Evolutionary conservation across 2,113 vertebrate species (phyloP).

Genomic region (Choloepus hoffmanni): DNA sequence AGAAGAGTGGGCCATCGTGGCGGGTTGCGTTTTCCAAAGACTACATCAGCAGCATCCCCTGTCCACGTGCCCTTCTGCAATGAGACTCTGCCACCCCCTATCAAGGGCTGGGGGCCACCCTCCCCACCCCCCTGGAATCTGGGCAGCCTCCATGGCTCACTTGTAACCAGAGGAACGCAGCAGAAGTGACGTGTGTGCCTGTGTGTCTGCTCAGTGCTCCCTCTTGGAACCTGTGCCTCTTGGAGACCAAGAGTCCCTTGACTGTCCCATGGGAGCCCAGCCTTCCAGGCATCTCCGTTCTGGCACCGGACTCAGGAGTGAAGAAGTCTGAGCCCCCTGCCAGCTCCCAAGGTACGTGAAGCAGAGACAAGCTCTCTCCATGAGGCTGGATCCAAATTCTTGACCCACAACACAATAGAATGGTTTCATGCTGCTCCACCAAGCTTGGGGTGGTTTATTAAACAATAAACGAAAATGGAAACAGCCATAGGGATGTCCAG

Average conservation of each 20-base stretch:
- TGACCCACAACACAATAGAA: background rate
- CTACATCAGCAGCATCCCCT: rapidly evolving
- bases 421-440: background rate
- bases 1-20: background rate
- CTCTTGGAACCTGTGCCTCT: background rate
- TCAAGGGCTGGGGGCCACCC: background rate
- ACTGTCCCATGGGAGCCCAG: background rate
- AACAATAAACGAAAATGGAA: background rate
- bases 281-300: background rate
- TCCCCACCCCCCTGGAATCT: background rate
- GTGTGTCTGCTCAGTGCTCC: too few species aligned
- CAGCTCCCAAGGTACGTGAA: background rate
- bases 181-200: too few species aligned
- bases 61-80: background rate
- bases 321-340: background rate
- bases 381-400: background rate
- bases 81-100: background rate
- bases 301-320: background rate
- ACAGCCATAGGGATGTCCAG: background rate
- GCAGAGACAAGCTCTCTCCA: too few species aligned
- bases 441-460: background rate
- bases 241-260: background rate
- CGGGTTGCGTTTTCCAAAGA: background rate
- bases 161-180: background rate
- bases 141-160: background rate